A percentile compares a stretch with the other conserved stretches of the same genome.
These are phyloP conservation scores for Xestia xanthographa DNA, from an alignment of 2,888 invertebrate species.

Conservation along the genomic window DNA sequence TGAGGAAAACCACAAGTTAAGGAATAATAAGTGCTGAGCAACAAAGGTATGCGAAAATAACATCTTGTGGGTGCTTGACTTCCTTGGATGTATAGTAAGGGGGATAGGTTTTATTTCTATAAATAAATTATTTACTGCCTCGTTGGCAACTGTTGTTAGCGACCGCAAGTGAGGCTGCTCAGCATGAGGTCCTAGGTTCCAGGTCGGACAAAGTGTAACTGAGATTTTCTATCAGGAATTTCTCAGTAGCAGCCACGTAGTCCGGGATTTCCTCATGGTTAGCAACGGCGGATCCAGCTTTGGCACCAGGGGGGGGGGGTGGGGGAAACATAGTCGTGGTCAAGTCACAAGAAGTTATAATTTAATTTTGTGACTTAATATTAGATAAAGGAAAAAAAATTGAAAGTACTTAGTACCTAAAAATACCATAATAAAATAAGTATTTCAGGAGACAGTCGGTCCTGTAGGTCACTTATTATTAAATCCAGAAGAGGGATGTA, in stretches of 20 bases:
- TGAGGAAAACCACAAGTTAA: neutral
- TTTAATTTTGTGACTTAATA: too few species aligned
- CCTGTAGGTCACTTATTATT: too few species aligned
- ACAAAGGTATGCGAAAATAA: conserved; percentile 7
- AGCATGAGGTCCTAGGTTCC: neutral
- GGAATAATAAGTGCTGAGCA: conserved; percentile 9
- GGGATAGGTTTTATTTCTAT: neutral
- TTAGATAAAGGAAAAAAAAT: too few species aligned
- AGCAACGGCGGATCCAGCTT: too few species aligned
- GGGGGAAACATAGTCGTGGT: too few species aligned
- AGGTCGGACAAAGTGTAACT: neutral
- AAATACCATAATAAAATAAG: too few species aligned
- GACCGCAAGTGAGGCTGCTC: neutral
- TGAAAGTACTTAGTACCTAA: too few species aligned
- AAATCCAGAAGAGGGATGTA: too few species aligned
- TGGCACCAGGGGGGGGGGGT: too few species aligned
- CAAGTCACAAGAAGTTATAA: too few species aligned
- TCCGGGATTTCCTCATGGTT: neutral
- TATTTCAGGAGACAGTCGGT: too few species aligned
- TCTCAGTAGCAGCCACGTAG: neutral
- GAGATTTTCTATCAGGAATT: neutral
- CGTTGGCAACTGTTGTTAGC: neutral
- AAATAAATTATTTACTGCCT: neutral
- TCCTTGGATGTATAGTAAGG: neutral
- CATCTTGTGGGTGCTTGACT: neutral